Evolutionary conservation across 2,113 vertebrate genomes (phyloP).

Genomic region (Actenoides hombroni): DNA sequence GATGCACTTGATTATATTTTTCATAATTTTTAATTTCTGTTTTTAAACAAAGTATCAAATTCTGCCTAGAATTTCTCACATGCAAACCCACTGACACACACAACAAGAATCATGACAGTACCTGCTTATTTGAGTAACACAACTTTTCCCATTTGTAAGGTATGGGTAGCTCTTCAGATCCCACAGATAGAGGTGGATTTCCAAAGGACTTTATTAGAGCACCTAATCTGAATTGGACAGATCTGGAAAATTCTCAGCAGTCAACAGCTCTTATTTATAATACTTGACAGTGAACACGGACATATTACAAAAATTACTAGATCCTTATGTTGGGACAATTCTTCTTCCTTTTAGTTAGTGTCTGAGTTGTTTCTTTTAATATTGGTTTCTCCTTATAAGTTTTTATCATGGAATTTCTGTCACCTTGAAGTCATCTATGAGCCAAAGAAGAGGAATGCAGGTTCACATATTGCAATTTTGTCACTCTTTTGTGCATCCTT

Average conservation of each 20-base stretch:
- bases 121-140: not conserved
- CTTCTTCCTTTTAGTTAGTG: not conserved
- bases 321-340: not conserved
- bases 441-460: not conserved
- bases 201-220: not conserved
- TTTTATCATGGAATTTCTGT: constrained; percentile 2
- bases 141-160: not conserved
- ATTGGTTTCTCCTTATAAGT: not conserved
- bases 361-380: not conserved
- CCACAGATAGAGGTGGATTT: not conserved
- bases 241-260: not conserved
- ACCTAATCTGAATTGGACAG: not conserved
- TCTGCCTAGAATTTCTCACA: not conserved
- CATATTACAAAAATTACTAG: not conserved
- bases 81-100: not conserved
- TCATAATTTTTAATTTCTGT: not conserved
- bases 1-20: not conserved
- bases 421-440: not conserved
- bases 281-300: not conserved
- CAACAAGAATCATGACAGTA: not conserved
- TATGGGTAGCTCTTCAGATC: fast-evolving
- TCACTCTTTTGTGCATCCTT: not conserved
- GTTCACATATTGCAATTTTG: not conserved
- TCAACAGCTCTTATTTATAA: not conserved
- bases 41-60: not conserved